phyloP scores from a whole-genome alignment of 2,888 invertebrate species.

The Tyria jacobaeae region DNA sequence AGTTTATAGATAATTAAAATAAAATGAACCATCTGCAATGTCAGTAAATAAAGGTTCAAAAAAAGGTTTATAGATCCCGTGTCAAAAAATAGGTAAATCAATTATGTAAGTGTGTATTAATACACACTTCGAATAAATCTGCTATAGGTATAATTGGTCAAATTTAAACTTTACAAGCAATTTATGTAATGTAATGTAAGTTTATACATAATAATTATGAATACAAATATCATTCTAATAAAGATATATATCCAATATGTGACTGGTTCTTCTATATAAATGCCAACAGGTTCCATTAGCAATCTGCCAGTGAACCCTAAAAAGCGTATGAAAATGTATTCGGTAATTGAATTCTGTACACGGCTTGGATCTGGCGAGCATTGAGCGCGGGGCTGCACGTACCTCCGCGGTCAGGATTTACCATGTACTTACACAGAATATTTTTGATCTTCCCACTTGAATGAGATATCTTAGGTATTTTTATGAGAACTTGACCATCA shows the following conservation, averaged over 20 bases:
- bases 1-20: no score
- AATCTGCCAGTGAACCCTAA: constrained; percentile 54
- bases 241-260: neutral
- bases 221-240: neutral
- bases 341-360: constrained; percentile 79
- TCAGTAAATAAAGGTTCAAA: no score
- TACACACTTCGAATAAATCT: no score
- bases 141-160: no score
- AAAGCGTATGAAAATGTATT: constrained; percentile 62
- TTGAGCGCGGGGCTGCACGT: constrained; percentile 68
- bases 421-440: constrained; percentile 71
- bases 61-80: no score
- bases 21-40: no score
- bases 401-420: constrained; percentile 76
- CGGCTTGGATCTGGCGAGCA: constrained; percentile 62
- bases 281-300: neutral
- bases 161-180: no score
- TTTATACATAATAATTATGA: no score
- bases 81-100: no score
- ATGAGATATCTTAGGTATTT: constrained; percentile 73
- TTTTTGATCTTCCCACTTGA: constrained; percentile 73
- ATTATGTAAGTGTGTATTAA: no score
- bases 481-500: constrained; percentile 65
- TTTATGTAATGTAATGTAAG: no score
- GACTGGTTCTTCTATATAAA: neutral